Conservation (phyloP, 35 echinoderm and acorn worm genomes). For the Lytechinus variegatus region DNA sequence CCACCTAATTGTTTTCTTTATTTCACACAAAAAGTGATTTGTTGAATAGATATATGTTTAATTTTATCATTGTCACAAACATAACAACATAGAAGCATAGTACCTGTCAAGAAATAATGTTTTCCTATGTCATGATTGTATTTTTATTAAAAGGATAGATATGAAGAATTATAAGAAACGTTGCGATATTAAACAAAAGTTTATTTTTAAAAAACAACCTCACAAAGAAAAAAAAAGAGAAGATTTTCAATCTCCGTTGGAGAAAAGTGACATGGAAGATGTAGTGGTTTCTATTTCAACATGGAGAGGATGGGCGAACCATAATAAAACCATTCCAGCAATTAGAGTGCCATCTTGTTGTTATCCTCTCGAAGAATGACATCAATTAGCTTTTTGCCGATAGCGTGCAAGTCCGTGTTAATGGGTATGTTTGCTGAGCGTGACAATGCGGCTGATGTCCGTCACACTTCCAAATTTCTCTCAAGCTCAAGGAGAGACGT, state of each 20-base stretch:
- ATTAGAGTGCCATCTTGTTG: not conserved
- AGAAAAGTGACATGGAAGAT: not conserved
- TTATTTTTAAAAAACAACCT: no score
- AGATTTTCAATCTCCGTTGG: not conserved
- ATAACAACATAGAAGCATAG: no score
- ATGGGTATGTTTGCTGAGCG: not conserved
- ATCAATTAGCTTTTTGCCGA: not conserved
- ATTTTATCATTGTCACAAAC: no score
- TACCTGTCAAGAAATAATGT: no score
- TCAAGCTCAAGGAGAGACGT: not conserved
- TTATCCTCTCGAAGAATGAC: not conserved
- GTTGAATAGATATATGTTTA: no score
- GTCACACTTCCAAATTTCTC: not conserved
- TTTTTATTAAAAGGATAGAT: no score
- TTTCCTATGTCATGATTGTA: no score
- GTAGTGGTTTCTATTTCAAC: not conserved
- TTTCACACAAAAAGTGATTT: no score
- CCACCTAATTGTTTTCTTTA: no score
- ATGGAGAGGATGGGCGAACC: not conserved
- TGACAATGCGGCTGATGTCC: not conserved
- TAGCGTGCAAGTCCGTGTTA: not conserved
- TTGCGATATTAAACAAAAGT: no score
- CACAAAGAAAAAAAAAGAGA: no score
- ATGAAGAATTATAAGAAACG: no score
- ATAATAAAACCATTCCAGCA: not conserved